Conservation (phyloP, 2,888 invertebrate genomes). For the Lasioglossum marginatum region DNA sequence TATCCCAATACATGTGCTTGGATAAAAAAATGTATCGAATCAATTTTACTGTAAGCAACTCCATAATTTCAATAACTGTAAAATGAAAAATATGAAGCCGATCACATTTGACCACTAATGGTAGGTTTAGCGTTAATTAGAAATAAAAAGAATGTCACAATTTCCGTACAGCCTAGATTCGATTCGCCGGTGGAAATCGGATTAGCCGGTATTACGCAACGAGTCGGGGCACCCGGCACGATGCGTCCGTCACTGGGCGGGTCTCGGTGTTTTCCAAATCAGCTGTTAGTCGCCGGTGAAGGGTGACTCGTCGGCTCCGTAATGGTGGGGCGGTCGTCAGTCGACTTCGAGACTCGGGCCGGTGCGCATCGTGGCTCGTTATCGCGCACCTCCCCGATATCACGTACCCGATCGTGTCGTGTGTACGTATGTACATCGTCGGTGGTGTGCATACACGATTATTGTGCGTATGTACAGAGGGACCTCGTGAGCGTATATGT, state of each 20-base stretch:
- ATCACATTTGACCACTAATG: too few species aligned
- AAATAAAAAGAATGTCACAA: too few species aligned
- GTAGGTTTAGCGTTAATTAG: too few species aligned
- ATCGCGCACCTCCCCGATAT: constrained; percentile 16
- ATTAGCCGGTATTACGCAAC: constrained; percentile 49
- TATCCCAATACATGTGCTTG: too few species aligned
- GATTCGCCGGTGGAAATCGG: constrained; percentile 24
- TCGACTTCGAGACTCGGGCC: constrained; percentile 73
- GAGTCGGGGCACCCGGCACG: constrained; percentile 26
- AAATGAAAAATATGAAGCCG: too few species aligned
- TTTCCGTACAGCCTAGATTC: background rate
- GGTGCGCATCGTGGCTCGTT: constrained; percentile 47
- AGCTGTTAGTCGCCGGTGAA: constrained; percentile 77
- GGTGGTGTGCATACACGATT: background rate
- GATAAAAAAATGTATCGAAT: too few species aligned
- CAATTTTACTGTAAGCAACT: too few species aligned
- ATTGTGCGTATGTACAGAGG: background rate
- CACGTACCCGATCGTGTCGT: constrained; percentile 14
- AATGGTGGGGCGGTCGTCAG: constrained; percentile 60
- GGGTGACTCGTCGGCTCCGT: constrained; percentile 55
- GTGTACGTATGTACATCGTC: constrained; percentile 12
- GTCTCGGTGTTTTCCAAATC: constrained; percentile 79
- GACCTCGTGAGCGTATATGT: background rate
- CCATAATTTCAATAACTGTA: too few species aligned
- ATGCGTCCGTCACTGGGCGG: constrained; percentile 60